phyloP scores from a whole-genome alignment of 35 echinoderm and acorn worm genomes.

The Chiridota heheva region DNA sequence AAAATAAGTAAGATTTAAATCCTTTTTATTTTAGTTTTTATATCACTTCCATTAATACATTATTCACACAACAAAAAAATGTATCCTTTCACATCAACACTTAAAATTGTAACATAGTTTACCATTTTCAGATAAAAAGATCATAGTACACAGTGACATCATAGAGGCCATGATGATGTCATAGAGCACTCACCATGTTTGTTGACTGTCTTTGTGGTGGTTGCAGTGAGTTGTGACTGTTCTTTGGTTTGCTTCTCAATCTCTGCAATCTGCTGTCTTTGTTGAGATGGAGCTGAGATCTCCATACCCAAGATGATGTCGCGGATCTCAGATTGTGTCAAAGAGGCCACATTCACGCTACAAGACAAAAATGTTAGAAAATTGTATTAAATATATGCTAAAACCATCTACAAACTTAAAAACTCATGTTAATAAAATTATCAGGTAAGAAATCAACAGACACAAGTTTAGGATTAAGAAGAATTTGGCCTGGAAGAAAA shows the following conservation, averaged over 20 bases:
- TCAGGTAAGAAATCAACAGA: too few species aligned
- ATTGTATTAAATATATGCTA: neutral
- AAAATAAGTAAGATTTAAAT: too few species aligned
- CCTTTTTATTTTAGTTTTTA: too few species aligned
- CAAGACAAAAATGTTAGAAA: neutral
- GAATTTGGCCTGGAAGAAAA: too few species aligned
- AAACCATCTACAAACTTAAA: neutral
- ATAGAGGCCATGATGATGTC: too few species aligned
- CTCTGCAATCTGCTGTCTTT: conserved; percentile 98
- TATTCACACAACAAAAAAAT: too few species aligned
- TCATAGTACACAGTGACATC: too few species aligned
- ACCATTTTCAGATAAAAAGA: too few species aligned
- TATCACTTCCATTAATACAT: too few species aligned
- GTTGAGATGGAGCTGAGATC: conserved; percentile 96
- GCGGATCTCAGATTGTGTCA: conserved; percentile 98
- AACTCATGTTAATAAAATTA: neutral
- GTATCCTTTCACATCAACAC: too few species aligned
- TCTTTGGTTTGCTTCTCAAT: conserved; percentile 99
- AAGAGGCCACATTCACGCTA: conserved; percentile 95
- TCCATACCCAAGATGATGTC: conserved; percentile 99
- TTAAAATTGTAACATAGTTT: too few species aligned
- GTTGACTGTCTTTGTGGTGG: conserved; percentile 93
- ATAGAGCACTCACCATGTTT: conserved; percentile 95
- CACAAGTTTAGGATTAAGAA: too few species aligned
- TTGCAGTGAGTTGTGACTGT: conserved; percentile 93